Base-by-base conservation (phyloP, 2,113 vertebrate species). In the Tretioscincus oriximinensis region DNA sequence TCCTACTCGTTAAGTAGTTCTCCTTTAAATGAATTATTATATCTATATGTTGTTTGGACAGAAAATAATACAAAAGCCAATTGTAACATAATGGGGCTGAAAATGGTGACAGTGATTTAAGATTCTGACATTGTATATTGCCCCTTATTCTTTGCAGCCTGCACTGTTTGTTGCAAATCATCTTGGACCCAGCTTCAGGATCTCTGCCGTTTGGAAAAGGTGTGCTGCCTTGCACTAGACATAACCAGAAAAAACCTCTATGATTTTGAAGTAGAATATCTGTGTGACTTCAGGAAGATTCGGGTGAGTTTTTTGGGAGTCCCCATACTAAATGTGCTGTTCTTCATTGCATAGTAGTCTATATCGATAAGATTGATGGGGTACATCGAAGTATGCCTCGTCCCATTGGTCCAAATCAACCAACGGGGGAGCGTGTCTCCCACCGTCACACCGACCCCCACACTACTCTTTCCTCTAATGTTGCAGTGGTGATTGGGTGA, bases 231-330 rank as follows among this genome's bases (percentile, higher is more conserved):
- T 47, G 70, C 92, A 41, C 92, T 98, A 0, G 93, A 93, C 0
- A 90, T 98, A 80, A 96, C 87, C 81, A 95, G 90, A 79, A 88
- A 93, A 81, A 97, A 97, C 51, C 89, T 96, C 49, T 93, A 94
- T 77, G 94, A 97, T 28, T 97, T 96, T 80, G 97, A 97, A 89
- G 97, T 98, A 82, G 96, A 98, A 60, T 98, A 96, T 88, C 92
- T 98, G 71, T 97, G 96, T 49, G 95, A 98, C 93, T 97, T 97
- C 91, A 97, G 94, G 90, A 97, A 93, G 85, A 91, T 84, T 1
- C 84, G 86, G 28, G 94, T 95, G 81, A 95, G 83, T 91, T 66
- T 35, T 21, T 58, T 26, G 1, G 47, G 35, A 18, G 26, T 47
- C 60, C 63, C 4, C 21, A 24, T 26, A 70, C 14, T 58, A 58